These are phyloP conservation scores for Synaphobranchus kaupii DNA, from an alignment of 2,797 vertebrate species.

Conservation along the genomic window DNA sequence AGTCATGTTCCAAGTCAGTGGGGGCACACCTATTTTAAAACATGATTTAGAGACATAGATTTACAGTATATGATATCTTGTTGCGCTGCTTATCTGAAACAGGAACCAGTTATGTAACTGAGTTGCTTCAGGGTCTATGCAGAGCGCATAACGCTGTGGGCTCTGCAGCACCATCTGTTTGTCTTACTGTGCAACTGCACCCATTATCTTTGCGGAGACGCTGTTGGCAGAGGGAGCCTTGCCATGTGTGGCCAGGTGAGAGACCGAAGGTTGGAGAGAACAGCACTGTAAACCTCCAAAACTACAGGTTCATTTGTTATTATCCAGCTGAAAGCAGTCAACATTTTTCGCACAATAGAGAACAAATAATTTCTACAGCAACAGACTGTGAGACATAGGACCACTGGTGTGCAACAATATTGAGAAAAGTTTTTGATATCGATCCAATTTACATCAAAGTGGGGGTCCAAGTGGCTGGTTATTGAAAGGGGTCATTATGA, in stretches of 20 bases:
- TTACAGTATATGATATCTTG: not conserved
- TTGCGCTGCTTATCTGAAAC: not conserved
- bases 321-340: not conserved
- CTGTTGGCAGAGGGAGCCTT: not conserved
- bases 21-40: not conserved
- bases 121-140: not conserved
- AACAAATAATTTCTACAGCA: not conserved
- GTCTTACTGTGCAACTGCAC: not conserved
- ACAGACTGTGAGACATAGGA: not conserved
- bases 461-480: not conserved
- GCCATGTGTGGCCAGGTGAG: too few species aligned
- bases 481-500: not conserved
- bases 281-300: not conserved
- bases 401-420: too few species aligned
- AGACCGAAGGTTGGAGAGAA: not conserved
- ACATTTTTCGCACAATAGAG: too few species aligned
- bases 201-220: not conserved
- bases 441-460: not conserved
- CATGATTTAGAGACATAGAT: not conserved
- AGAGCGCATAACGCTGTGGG: not conserved
- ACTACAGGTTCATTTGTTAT: not conserved
- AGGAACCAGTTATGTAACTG: not conserved
- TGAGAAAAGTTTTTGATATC: not conserved
- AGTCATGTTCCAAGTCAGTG: not conserved
- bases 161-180: not conserved